Conservation (phyloP, 2,888 invertebrate genomes). For the Drosophila quinaria region DNA sequence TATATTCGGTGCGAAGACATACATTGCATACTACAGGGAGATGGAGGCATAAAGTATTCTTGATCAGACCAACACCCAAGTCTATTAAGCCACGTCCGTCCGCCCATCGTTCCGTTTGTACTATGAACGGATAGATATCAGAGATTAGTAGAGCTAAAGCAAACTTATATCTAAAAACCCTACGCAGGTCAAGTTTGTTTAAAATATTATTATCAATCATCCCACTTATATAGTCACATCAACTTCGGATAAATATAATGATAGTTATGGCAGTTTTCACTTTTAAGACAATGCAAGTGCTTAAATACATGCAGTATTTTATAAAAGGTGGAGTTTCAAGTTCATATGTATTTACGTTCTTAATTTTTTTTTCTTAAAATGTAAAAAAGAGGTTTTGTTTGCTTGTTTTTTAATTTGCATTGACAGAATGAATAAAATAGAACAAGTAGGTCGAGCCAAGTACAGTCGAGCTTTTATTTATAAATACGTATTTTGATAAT, state of each 20-base stretch:
- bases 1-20: not conserved
- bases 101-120: not conserved
- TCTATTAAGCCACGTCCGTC: not conserved
- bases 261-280: not conserved
- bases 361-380: no score
- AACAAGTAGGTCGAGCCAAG: no score
- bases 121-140: not conserved
- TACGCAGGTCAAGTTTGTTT: not conserved
- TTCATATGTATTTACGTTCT: no score
- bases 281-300: not conserved
- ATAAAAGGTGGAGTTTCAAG: no score
- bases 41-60: not conserved
- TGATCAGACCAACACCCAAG: not conserved
- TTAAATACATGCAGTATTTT: no score
- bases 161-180: not conserved
- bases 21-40: not conserved
- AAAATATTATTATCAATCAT: not conserved
- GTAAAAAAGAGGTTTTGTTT: no score
- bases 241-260: no score
- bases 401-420: no score
- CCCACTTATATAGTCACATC: not conserved
- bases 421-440: no score
- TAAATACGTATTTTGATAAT: not conserved
- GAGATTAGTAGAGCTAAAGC: not conserved
- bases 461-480: not conserved